A percentile compares a stretch with the other conserved stretches of the same genome.
These are phyloP conservation scores for Antheraea assamensis DNA, from an alignment of 2,888 invertebrate genomes.

Conservation along the genomic window DNA sequence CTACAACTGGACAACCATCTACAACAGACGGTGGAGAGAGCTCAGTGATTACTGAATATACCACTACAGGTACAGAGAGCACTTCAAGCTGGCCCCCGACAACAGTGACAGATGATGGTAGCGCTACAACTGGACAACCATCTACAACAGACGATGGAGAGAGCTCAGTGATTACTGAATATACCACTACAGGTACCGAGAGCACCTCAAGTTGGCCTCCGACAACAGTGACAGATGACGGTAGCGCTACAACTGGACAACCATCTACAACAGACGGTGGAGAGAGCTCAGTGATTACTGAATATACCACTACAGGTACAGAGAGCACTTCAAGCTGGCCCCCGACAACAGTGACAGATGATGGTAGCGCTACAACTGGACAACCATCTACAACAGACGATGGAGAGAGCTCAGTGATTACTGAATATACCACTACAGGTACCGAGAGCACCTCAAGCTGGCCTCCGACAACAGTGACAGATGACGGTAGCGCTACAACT, in stretches of 20 bases:
- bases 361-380: neutral
- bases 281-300: too few species aligned
- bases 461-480: conserved; percentile 1
- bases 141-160: neutral
- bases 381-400: too few species aligned
- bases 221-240: conserved; percentile 5
- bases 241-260: neutral
- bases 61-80: neutral
- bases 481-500: neutral
- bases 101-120: neutral
- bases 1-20: too few species aligned
- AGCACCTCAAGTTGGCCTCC: neutral
- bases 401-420: neutral
- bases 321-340: too few species aligned
- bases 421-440: neutral
- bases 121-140: neutral
- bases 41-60: neutral
- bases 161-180: neutral
- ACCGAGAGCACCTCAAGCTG: neutral
- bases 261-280: neutral
- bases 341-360: neutral
- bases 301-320: too few species aligned
- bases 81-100: neutral
- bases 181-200: neutral
- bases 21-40: too few species aligned